Evolutionary conservation across 2,888 invertebrate genomes (phyloP), one percentile per base, ranked within the genome.

Genomic region (Eucera pruinosa): DNA sequence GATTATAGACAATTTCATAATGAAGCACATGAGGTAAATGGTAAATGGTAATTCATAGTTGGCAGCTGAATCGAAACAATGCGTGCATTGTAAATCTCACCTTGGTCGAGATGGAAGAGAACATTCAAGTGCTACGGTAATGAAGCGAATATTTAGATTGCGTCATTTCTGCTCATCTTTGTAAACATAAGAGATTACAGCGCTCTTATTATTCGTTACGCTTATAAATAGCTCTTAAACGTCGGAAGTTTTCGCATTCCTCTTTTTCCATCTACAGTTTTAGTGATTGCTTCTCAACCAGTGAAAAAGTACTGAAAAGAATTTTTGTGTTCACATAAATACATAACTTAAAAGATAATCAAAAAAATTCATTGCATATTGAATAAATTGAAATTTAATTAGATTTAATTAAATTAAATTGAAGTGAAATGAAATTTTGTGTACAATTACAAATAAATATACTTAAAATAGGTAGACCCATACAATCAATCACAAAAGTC

Each of bases 91-190:
- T 67, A 39, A 36, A 58, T 15, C 48, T 58, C 66, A 67, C 58
- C 58, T 67, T 58, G 66, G 47, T 58, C 66, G 58, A 48, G 47
- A 39, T 48, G 47, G 57, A 67, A 67, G 47, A 57, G 47, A 57
- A 25, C 57, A 15, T 67, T 58, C 66, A 48, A 36, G 58, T 58
- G 48, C n/a, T 47, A n/a, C 20, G 11, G 36, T 48, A 58, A 67
- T 58, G 27, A 67, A 58, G 47, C 47, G 57, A 67, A 36, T 58
- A 48, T 39, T 25, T 9, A 27, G 58, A 48, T 58, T 57, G 47
- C 57, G 47, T 67, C 47, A 57, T 48, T 11, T 48, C 27, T 27
- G 66, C 47, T 45, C 20, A 18, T 65, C 45, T 33, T 25, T 45
- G 33, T 36, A 67, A 67, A 58, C 47, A 27, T 15, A 39, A 18